A percentile compares a stretch with the other conserved stretches of the same genome.
These are phyloP conservation scores for Apocrypta bakeri DNA, from an alignment of 1,140 invertebrate species.

Conservation along the genomic window DNA sequence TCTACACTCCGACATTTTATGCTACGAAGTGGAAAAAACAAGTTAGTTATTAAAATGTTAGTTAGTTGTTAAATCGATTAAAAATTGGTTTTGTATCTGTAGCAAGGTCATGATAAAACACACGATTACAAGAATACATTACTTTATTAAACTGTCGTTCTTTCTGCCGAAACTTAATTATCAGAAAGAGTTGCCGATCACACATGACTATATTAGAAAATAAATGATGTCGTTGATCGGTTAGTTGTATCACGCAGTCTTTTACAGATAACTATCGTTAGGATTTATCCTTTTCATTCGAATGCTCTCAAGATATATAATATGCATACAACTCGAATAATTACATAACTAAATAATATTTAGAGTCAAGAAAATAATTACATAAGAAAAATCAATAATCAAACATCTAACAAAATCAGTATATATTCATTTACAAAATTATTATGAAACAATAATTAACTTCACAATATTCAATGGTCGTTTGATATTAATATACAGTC, in stretches of 20 bases:
- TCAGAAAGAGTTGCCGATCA: not conserved
- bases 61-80: too few species aligned
- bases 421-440: constrained; percentile 28
- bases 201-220: not conserved
- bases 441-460: constrained; percentile 8
- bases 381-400: not conserved
- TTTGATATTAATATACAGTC: not conserved
- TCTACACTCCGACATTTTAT: too few species aligned
- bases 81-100: not conserved
- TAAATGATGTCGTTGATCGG: constrained; percentile 6
- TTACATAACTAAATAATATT: not conserved
- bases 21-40: too few species aligned
- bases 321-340: not conserved
- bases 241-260: constrained; percentile 8
- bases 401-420: not conserved
- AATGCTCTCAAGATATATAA: not conserved
- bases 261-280: constrained; percentile 6
- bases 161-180: not conserved
- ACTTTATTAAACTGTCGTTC: constrained; percentile 65
- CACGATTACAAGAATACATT: constrained; percentile 64
- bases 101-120: not conserved
- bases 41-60: too few species aligned
- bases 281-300: not conserved
- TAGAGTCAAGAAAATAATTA: constrained; percentile 13
- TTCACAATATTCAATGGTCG: not conserved